These are phyloP conservation scores for Montipora efflorescens DNA, from an alignment of 64 coral and sea anemone genomes.

Conservation along the genomic window DNA sequence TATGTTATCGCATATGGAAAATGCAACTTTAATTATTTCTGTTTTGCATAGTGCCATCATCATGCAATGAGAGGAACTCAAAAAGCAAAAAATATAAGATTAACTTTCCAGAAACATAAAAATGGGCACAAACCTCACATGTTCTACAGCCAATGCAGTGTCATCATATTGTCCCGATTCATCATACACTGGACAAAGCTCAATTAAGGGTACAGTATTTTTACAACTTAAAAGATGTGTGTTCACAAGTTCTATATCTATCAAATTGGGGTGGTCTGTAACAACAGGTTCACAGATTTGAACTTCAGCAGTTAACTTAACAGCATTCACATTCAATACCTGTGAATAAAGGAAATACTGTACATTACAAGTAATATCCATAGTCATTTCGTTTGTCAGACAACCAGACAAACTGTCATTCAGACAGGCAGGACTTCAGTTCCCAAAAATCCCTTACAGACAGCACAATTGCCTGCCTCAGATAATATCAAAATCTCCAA, in stretches of 20 bases:
- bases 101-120: background rate
- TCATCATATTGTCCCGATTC: slow-evolving; percentile 95
- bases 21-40: too few relatives aligned
- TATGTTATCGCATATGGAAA: too few relatives aligned
- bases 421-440: too few relatives aligned
- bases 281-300: slow-evolving; percentile 76
- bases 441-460: too few relatives aligned
- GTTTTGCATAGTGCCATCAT: too few relatives aligned
- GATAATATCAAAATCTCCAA: too few relatives aligned
- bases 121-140: slow-evolving; percentile 79
- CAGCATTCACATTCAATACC: slow-evolving; percentile 81
- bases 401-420: too few relatives aligned
- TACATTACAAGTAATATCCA: too few relatives aligned
- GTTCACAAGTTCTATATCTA: slow-evolving; percentile 44
- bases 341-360: slow-evolving; percentile 24
- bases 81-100: background rate
- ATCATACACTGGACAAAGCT: slow-evolving; percentile 93
- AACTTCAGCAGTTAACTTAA: slow-evolving; percentile 82
- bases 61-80: background rate
- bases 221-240: slow-evolving; percentile 10
- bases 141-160: slow-evolving; percentile 91
- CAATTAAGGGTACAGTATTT: slow-evolving; percentile 80
- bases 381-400: too few relatives aligned
- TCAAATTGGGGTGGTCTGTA: slow-evolving; percentile 46
- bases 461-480: too few relatives aligned